Percentiles rank a stretch among this genome's conserved stretches.
Evolutionary conservation across 2,888 invertebrate genomes (phyloP).

Genomic region (Gerris lacustris): DNA sequence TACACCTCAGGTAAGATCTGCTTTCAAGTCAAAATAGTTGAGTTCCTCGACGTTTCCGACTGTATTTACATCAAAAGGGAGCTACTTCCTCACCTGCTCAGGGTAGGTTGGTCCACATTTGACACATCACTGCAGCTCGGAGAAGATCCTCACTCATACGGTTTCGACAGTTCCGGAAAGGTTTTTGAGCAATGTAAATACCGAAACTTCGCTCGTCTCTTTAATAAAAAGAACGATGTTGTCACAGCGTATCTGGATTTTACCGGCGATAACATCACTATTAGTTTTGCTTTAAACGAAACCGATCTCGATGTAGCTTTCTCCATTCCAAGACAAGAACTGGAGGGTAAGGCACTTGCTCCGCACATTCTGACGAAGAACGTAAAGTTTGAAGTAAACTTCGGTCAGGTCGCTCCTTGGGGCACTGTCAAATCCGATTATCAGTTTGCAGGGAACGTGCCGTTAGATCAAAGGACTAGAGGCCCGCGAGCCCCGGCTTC

Average conservation of each 20-base stretch:
- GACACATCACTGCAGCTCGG: constrained; percentile 65
- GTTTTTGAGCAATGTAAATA: constrained; percentile 65
- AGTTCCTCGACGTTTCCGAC: not conserved
- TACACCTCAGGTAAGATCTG: constrained; percentile 64
- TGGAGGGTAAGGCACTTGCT: constrained; percentile 60
- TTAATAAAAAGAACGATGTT: constrained; percentile 60
- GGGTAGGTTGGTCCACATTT: constrained; percentile 80
- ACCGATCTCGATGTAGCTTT: constrained; percentile 61
- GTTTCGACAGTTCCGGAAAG: constrained; percentile 77
- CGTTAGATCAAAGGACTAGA: constrained; percentile 45
- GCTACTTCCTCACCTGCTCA: constrained; percentile 53
- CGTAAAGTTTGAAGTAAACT: constrained; percentile 71
- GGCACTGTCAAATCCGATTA: constrained; percentile 43
- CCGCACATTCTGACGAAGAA: constrained; percentile 89
- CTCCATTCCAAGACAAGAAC: constrained; percentile 50
- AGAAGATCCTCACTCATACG: constrained; percentile 60
- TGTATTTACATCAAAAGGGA: constrained; percentile 31
- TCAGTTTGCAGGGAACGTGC: constrained; percentile 42
- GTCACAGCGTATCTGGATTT: constrained; percentile 72
- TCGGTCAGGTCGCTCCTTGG: constrained; percentile 54
- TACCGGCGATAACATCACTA: constrained; percentile 22
- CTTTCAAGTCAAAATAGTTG: constrained; percentile 63
- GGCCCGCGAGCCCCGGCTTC: constrained; percentile 58
- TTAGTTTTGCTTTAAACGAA: constrained; percentile 78
- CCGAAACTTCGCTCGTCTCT: constrained; percentile 59